Evolutionary conservation across 2,797 vertebrate species (phyloP).

Genomic region (Catamblyrhynchus diadema): DNA sequence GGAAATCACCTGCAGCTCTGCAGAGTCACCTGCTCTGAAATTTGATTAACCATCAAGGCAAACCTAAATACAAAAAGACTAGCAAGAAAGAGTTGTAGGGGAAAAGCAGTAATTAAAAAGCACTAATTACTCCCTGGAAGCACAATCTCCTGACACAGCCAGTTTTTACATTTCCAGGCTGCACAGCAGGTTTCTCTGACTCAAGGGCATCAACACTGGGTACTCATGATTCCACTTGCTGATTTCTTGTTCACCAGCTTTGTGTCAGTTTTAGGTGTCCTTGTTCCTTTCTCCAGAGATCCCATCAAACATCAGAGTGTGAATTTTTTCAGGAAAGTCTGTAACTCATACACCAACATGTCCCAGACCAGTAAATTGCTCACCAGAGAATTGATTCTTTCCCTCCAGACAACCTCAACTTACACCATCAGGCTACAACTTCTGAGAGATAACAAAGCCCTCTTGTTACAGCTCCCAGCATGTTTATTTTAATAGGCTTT

Average conservation of each 20-base stretch:
- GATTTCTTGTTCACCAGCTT: not conserved
- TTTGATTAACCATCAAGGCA: conserved; percentile 12
- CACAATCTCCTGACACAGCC: conserved; percentile 25
- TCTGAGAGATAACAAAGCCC: not conserved
- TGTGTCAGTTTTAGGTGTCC: not conserved
- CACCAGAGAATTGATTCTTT: not conserved
- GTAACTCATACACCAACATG: not conserved
- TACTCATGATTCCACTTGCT: not conserved
- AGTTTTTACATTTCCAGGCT: conserved; percentile 16
- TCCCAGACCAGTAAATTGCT: not conserved
- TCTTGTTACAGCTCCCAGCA: not conserved
- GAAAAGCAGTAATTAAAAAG: conserved; percentile 43
- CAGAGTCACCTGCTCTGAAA: not conserved
- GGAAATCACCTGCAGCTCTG: not conserved
- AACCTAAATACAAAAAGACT: not conserved
- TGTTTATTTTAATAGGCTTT: not conserved
- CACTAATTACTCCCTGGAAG: conserved; percentile 57
- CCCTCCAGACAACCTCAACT: not conserved
- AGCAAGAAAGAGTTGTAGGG: not conserved
- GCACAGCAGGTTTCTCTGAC: conserved; percentile 30
- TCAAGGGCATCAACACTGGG: not conserved
- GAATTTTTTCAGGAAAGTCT: not conserved
- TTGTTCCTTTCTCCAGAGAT: not conserved
- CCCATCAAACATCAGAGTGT: not conserved
- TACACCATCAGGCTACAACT: not conserved